A percentile compares a stretch with the other conserved stretches of the same genome.
These are phyloP conservation scores for Donacobius atricapilla DNA, from an alignment of 2,113 vertebrate genomes.

Conservation along the genomic window DNA sequence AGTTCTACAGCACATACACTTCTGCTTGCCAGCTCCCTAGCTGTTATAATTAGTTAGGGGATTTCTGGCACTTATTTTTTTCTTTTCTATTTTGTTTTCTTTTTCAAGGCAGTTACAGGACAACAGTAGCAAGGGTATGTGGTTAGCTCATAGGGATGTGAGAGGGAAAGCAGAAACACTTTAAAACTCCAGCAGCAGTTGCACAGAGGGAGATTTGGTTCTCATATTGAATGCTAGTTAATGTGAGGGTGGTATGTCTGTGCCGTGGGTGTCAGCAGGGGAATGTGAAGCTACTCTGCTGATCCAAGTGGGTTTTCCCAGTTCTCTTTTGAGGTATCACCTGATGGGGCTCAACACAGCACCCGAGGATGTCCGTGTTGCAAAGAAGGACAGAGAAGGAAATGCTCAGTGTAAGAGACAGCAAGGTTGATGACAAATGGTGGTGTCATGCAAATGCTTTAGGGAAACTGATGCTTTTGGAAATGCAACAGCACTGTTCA, in stretches of 20 bases:
- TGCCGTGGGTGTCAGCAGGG: fast-evolving
- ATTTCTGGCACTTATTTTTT: conserved; percentile 39
- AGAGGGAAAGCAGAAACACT: conserved; percentile 65
- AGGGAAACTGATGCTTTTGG: not conserved
- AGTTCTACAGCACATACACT: not conserved
- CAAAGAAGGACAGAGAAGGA: not conserved
- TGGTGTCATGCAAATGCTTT: not conserved
- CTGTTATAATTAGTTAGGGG: conserved; percentile 69
- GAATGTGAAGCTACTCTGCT: not conserved
- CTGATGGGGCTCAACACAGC: not conserved
- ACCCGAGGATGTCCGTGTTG: not conserved
- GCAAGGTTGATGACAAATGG: not conserved
- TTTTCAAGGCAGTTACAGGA: conserved; percentile 36
- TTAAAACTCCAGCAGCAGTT: not conserved
- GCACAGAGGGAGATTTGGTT: not conserved
- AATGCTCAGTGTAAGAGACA: not conserved
- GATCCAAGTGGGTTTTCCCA: not conserved
- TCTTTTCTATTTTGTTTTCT: not conserved
- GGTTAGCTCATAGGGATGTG: conserved; percentile 63
- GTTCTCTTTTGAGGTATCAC: not conserved
- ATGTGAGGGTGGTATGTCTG: fast-evolving
- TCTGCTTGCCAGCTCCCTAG: conserved; percentile 43
- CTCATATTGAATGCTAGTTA: not conserved
- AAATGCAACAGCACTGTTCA: not conserved
- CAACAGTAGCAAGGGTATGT: not conserved